Base-by-base conservation (phyloP, 92 coral and sea anemone genomes). In the Meandrina meandrites region DNA sequence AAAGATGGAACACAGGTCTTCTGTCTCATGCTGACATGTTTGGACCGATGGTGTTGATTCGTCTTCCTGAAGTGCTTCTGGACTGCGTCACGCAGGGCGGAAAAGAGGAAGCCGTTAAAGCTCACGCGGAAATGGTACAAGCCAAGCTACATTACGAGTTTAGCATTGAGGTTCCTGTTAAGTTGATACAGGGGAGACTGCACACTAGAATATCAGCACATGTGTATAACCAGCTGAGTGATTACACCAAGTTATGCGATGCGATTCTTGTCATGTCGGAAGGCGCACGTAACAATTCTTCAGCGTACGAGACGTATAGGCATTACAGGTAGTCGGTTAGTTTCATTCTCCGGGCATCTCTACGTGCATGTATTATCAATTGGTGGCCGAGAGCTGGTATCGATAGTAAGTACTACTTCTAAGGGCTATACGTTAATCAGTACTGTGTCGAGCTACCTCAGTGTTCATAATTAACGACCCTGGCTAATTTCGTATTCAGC, bases 11-110 rank as follows among this genome's bases (percentile, higher is more conserved):
- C 3, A 92, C 95, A 5, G 88, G 86, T 16, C 82, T 91, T 2
- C 77, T 92, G 9, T 90, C 86, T 30, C 91, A 91, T 19, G 74
- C 91, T 11, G 56, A 74, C 45, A 92, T 86, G 95, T 92, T 86
- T 78, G 95, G 95, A 1, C 93, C 95, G 60, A 92, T 92, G 95
- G 93, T 87, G 16, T 47, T 90, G 50, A 76, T 92, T 16, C 91
- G 91, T 6, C 89, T 92, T 9, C 95, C 95, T 1, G 95, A 90
- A 17, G 85, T 75, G 1, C 87, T 92, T 30, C 81, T 88, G 75
- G 73, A 87, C 60, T 81, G 81, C 31, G 89, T 86, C 54, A 68
- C 84, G 17, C 80, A 50, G 3, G 45, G 57, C 22, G 78, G 78
- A 1, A 16, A 72, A 42, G 85, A 86, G 54, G 85, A 86, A 56